A percentile compares a stretch with the other conserved stretches of the same genome.
phyloP scores from a whole-genome alignment of 2,888 invertebrate species.

The Melanostoma scalare region DNA sequence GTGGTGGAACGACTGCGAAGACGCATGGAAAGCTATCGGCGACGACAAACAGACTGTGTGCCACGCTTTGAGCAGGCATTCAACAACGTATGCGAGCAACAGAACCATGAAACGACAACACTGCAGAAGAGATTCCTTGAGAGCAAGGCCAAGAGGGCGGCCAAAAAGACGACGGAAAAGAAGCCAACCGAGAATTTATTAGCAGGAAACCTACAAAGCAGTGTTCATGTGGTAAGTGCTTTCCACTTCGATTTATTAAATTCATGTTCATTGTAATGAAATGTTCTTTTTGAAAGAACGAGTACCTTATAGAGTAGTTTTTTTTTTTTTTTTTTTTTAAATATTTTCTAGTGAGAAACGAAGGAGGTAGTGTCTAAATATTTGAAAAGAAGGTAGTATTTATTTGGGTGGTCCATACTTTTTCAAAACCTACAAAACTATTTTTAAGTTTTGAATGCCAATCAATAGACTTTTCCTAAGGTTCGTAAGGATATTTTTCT shows the following conservation, averaged over 20 bases:
- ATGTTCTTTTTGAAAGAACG: background rate
- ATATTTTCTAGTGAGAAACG: too few species aligned
- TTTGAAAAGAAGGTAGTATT: too few species aligned
- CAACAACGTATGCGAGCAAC: slow-evolving; percentile 93
- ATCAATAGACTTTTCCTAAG: too few species aligned
- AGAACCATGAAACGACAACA: slow-evolving; percentile 93
- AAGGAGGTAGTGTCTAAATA: too few species aligned
- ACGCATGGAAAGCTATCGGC: slow-evolving; percentile 93
- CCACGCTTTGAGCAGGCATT: slow-evolving; percentile 94
- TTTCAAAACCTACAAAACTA: too few species aligned
- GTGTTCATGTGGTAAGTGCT: slow-evolving; percentile 88
- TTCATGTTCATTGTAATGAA: background rate
- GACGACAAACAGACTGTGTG: slow-evolving; percentile 92
- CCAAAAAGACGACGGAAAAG: slow-evolving; percentile 91
- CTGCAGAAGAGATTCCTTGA: slow-evolving; percentile 95
- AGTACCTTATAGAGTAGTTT: too few species aligned
- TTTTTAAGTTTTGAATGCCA: too few species aligned
- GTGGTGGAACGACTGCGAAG: slow-evolving; percentile 93
- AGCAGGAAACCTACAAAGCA: slow-evolving; percentile 85
- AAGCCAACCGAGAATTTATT: slow-evolving; percentile 82
- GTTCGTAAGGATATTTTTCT: too few species aligned
- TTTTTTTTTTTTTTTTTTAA: too few species aligned
- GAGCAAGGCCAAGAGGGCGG: slow-evolving; percentile 93
- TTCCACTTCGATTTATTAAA: background rate
- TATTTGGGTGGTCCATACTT: too few species aligned